Evolutionary conservation across 2,888 invertebrate species (phyloP).

Genomic region (Lepidocyrtinus sp.): DNA sequence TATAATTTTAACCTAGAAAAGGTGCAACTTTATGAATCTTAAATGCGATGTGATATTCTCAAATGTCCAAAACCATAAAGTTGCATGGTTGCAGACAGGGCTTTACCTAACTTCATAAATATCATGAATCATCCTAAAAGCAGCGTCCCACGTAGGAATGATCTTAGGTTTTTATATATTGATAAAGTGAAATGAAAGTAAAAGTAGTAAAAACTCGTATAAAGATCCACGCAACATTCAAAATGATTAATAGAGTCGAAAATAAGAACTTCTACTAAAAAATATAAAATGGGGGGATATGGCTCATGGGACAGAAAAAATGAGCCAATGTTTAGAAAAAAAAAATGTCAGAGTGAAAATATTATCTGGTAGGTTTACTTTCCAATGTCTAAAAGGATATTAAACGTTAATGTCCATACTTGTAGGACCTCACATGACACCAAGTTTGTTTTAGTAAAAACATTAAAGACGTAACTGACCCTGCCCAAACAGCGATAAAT

Average conservation of each 20-base stretch:
- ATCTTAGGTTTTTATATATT: no score
- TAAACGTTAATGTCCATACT: neutral
- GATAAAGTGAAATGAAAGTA: conserved; percentile 13
- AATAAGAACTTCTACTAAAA: neutral
- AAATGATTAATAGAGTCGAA: neutral
- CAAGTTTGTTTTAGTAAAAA: neutral
- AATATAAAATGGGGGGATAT: neutral
- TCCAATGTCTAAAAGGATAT: neutral
- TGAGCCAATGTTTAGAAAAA: no score
- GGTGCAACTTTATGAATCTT: conserved; percentile 20
- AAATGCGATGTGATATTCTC: neutral
- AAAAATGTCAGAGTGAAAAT: neutral
- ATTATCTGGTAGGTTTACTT: conserved; percentile 9
- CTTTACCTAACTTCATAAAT: conserved; percentile 39
- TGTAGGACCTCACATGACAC: neutral
- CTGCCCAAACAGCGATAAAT: conserved; percentile 31
- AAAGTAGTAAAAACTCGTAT: neutral
- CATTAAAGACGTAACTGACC: conserved; percentile 54
- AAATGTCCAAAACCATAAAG: conserved; percentile 23
- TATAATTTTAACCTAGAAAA: conserved; percentile 53
- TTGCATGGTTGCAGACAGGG: conserved; percentile 22
- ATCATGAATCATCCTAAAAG: conserved; percentile 36
- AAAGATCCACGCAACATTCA: neutral
- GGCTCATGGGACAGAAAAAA: no score
- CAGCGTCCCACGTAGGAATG: conserved; percentile 46